Evolutionary conservation across 2,113 vertebrate species (phyloP).

Genomic region (Melanerpes formicivorus): DNA sequence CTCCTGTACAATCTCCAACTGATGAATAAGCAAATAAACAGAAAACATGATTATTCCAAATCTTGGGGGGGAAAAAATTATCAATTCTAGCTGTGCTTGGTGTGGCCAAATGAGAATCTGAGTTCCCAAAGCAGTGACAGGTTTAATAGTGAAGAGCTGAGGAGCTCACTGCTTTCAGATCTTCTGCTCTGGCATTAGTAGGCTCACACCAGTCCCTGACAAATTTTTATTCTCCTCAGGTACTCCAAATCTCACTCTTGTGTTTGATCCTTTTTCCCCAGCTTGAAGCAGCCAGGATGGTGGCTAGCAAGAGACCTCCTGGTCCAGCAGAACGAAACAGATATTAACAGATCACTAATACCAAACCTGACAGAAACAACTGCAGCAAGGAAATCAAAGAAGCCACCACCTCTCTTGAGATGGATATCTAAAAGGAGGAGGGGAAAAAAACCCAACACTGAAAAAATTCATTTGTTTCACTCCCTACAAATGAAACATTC

Average conservation of each 20-base stretch:
- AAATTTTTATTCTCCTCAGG: background rate
- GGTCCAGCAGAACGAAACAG: background rate
- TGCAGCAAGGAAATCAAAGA: background rate
- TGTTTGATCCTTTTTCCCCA: accelerated
- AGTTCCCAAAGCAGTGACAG: background rate
- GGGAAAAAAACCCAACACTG: background rate
- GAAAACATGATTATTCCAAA: background rate
- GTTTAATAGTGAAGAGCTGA: background rate
- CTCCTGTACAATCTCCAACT: background rate
- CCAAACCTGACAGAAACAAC: background rate
- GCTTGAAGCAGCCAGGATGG: background rate
- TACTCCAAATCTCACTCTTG: accelerated
- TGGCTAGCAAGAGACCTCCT: background rate
- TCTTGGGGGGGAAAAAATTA: background rate
- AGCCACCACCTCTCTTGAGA: background rate
- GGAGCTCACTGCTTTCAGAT: accelerated
- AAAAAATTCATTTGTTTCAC: background rate
- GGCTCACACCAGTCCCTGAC: background rate
- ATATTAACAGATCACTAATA: background rate
- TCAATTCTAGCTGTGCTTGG: background rate
- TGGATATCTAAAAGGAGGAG: background rate
- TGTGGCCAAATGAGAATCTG: accelerated
- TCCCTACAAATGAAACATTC: accelerated
- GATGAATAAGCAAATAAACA: background rate
- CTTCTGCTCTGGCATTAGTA: accelerated